Percentiles rank a stretch among this genome's conserved stretches.
Evolutionary conservation across 2,113 vertebrate species (phyloP).

Genomic region (Pterocles orientalis): DNA sequence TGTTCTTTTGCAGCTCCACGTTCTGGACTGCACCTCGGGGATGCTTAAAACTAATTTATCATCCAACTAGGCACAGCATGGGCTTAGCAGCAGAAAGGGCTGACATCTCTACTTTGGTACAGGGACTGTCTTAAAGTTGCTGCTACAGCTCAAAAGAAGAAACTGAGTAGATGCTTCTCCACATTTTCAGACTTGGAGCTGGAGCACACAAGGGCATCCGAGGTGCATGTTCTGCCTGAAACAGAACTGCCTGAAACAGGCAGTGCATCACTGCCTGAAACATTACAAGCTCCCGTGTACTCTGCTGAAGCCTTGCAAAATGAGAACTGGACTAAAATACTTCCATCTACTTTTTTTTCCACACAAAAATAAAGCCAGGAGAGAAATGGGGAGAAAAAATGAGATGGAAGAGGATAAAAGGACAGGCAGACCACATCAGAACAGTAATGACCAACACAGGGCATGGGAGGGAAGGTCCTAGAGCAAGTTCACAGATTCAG

Average conservation of each 20-base stretch:
- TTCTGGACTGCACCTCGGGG: neutral
- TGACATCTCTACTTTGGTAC: neutral
- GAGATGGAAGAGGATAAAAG: neutral
- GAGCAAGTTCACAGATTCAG: neutral
- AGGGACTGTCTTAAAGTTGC: neutral
- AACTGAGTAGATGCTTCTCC: neutral
- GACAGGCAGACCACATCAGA: neutral
- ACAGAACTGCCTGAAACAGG: too few relatives aligned
- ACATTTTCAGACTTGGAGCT: neutral
- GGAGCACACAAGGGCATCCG: neutral
- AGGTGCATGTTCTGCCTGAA: accelerated
- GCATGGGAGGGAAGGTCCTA: neutral
- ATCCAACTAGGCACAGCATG: neutral
- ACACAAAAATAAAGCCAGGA: neutral
- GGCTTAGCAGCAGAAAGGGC: neutral
- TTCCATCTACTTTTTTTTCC: neutral
- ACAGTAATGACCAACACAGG: neutral
- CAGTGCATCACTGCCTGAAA: accelerated
- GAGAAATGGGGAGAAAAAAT: neutral
- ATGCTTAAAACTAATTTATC: constrained; percentile 30
- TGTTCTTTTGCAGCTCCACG: neutral
- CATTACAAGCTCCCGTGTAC: neutral
- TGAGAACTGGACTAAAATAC: neutral
- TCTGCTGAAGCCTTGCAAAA: neutral
- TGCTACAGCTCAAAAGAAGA: neutral